Percentiles rank a stretch among this genome's conserved stretches.
phyloP scores from a whole-genome alignment of 2,888 invertebrate species.

The Megastigmus dorsalis region DNA sequence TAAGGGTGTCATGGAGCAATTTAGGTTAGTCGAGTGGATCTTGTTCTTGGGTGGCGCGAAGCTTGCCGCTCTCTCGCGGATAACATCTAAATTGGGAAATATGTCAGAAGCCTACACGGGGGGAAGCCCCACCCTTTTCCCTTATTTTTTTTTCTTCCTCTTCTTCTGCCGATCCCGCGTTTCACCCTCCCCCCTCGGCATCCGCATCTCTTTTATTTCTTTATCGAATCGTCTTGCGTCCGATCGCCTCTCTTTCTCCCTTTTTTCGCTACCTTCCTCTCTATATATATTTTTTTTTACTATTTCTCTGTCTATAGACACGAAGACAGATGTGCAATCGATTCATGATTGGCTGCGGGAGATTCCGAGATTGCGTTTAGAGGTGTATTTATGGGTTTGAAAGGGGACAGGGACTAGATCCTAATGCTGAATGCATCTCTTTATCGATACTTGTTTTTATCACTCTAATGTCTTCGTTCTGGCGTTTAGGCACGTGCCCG shows the following conservation, averaged over 20 bases:
- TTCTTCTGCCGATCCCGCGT: too few relatives aligned
- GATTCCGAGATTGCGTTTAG: too few relatives aligned
- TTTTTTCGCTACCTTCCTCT: neutral
- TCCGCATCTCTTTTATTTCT: neutral
- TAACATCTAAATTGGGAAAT: conserved; percentile 41
- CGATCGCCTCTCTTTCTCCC: neutral
- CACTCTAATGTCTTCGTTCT: too few relatives aligned
- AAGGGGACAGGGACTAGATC: too few relatives aligned
- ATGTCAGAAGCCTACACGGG: too few relatives aligned
- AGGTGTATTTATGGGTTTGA: too few relatives aligned
- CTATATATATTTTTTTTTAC: neutral
- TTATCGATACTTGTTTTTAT: too few relatives aligned
- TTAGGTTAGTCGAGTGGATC: conserved; percentile 32
- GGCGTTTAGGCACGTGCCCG: too few relatives aligned
- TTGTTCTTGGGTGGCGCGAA: neutral
- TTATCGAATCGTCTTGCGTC: conserved; percentile 11
- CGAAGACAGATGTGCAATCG: conserved; percentile 30
- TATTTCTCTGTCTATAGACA: neutral
- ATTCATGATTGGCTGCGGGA: too few relatives aligned
- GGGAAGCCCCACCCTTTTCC: neutral
- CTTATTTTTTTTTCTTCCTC: neutral
- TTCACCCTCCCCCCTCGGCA: neutral
- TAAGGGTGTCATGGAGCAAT: conserved; percentile 11
- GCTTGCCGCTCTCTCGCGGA: neutral
- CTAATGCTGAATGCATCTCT: too few relatives aligned